Conservation (phyloP, 2,888 invertebrate genomes). For the Frankliniella fusca region DNA sequence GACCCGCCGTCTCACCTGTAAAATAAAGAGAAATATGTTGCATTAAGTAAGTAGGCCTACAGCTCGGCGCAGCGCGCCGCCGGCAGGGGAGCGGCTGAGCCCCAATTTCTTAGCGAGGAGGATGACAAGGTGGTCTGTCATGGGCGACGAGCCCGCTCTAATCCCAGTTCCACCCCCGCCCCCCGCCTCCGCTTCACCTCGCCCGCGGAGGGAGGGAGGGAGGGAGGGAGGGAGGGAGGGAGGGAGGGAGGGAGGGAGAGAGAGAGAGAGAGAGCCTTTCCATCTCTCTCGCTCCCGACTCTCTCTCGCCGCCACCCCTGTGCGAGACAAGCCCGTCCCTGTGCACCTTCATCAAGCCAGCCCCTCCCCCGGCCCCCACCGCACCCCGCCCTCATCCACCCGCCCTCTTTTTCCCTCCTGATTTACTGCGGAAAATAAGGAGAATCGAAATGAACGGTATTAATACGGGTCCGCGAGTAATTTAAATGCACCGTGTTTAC, state of each 20-base stretch:
- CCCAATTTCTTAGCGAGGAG: too few relatives aligned
- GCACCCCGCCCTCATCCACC: background rate
- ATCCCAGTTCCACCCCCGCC: background rate
- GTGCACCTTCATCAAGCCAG: constrained; percentile 18
- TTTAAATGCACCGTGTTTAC: background rate
- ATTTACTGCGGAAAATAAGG: background rate
- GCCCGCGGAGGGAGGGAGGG: background rate
- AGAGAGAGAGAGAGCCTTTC: background rate
- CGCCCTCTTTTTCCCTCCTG: background rate
- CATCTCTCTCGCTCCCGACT: background rate
- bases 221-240: too few relatives aligned
- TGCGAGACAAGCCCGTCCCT: background rate
- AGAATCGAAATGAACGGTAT: background rate
- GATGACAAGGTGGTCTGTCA: background rate
- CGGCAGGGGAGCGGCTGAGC: too few relatives aligned
- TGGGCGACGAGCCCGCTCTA: background rate
- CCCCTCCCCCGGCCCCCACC: background rate
- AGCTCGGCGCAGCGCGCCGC: too few relatives aligned
- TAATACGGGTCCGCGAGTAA: background rate
- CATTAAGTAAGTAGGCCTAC: too few relatives aligned
- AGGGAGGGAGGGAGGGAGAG: too few relatives aligned
- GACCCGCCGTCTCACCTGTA: background rate
- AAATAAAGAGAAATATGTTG: too few relatives aligned
- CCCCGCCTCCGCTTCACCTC: background rate
- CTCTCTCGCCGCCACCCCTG: background rate